Evolutionary conservation across 2,888 invertebrate genomes (phyloP).

Genomic region (Lucinisca nassula): DNA sequence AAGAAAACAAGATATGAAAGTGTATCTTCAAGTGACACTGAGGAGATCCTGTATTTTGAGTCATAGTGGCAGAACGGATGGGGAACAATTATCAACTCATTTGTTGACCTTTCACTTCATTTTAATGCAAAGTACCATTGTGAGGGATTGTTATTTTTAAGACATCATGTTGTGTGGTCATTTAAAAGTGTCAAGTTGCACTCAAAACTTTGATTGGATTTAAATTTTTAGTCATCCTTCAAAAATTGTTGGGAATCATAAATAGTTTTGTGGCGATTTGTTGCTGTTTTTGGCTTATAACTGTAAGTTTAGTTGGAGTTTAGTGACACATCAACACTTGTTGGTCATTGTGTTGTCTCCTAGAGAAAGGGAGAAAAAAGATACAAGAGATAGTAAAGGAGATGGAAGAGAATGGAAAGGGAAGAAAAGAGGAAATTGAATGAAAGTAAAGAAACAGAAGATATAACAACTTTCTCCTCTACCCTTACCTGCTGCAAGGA

Average conservation of each 20-base stretch:
- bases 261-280: too few species aligned
- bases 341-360: too few species aligned
- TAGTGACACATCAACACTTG: too few species aligned
- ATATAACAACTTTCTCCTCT: too few species aligned
- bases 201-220: background rate
- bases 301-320: too few species aligned
- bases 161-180: slow-evolving; percentile 15
- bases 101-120: background rate
- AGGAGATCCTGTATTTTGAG: background rate
- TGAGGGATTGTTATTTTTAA: background rate
- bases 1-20: slow-evolving; percentile 2
- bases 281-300: too few species aligned
- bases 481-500: too few species aligned
- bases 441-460: too few species aligned
- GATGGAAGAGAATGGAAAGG: too few species aligned
- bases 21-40: background rate
- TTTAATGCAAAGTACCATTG: background rate
- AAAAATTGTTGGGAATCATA: background rate
- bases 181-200: background rate
- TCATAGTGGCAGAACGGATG: background rate
- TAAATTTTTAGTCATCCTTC: background rate
- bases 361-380: too few species aligned
- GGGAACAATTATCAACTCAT: slow-evolving; percentile 7
- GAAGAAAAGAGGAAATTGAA: too few species aligned
- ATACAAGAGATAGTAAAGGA: too few species aligned